Evolutionary conservation across 2,888 invertebrate genomes (phyloP).

Genomic region (Proisotoma minuta): DNA sequence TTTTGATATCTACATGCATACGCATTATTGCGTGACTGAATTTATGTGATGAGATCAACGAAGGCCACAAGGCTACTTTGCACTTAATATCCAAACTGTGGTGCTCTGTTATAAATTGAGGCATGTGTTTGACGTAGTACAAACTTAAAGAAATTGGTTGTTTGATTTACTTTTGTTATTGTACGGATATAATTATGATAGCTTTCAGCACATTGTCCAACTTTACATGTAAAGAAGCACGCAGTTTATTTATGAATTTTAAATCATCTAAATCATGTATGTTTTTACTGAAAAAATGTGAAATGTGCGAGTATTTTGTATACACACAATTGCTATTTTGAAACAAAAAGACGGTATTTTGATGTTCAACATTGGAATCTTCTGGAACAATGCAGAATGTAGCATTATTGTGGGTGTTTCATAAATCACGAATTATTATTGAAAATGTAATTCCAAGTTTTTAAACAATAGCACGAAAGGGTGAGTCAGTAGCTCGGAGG

Average conservation of each 20-base stretch:
- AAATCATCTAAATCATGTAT: too few species aligned
- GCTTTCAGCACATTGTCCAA: background rate
- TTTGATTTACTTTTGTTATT: slow-evolving; percentile 7
- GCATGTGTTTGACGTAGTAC: background rate
- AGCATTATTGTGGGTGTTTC: background rate
- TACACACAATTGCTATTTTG: too few species aligned
- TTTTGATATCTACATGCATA: slow-evolving; percentile 17
- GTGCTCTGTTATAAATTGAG: too few species aligned
- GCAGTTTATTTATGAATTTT: too few species aligned
- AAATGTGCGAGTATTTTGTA: too few species aligned
- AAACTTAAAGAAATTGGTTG: background rate
- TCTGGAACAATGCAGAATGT: too few species aligned
- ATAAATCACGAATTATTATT: slow-evolving; percentile 9
- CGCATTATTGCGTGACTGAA: slow-evolving; percentile 33
- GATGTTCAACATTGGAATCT: too few species aligned
- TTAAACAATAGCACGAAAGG: background rate
- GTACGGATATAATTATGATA: background rate
- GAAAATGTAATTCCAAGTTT: background rate
- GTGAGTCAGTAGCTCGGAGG: background rate
- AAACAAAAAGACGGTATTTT: too few species aligned
- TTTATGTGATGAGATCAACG: slow-evolving; percentile 26
- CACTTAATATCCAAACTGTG: background rate
- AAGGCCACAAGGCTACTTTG: background rate
- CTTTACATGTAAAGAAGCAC: background rate
- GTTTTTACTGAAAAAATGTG: too few species aligned